A percentile compares a stretch with the other conserved stretches of the same genome.
These are phyloP conservation scores for Drosophila yakuba DNA, from an alignment of 1,140 invertebrate species.

Conservation along the genomic window DNA sequence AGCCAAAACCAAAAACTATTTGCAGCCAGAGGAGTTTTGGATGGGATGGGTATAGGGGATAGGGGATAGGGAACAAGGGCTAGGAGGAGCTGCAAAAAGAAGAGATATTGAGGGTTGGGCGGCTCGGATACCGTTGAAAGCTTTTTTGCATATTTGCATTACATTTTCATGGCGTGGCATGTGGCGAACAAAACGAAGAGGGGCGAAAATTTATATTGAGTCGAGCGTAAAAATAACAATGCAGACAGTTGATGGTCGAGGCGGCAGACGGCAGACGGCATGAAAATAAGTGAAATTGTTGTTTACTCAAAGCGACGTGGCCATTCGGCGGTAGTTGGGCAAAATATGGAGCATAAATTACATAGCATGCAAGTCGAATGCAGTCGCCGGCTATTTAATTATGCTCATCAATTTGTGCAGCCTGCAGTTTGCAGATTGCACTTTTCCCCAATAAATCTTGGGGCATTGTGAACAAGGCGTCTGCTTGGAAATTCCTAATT, in stretches of 20 bases:
- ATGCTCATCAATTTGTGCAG: conserved; percentile 72
- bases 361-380: conserved; percentile 58
- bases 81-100: not conserved
- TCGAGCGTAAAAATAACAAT: conserved; percentile 83
- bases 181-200: conserved; percentile 49
- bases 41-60: too few relatives aligned
- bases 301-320: conserved; percentile 69
- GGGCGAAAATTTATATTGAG: conserved; percentile 78
- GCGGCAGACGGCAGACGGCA: conserved; percentile 78
- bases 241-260: conserved; percentile 63
- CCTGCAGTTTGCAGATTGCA: conserved; percentile 33
- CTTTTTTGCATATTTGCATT: conserved; percentile 80
- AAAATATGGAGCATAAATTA: conserved; percentile 79
- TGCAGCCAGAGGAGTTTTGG: conserved; percentile 41
- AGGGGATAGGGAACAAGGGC: not conserved
- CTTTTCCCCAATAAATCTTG: conserved; percentile 60
- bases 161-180: conserved; percentile 76
- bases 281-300: conserved; percentile 83
- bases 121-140: conserved; percentile 60
- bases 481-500: conserved; percentile 64
- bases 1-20: conserved; percentile 65
- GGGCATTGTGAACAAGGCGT: conserved; percentile 50
- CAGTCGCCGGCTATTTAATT: conserved; percentile 73
- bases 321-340: conserved; percentile 23
- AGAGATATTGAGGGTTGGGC: conserved; percentile 3